Evolutionary conservation across 2,888 invertebrate species (phyloP), one percentile per base, ranked within the genome.

Genomic region (Altica lythri): DNA sequence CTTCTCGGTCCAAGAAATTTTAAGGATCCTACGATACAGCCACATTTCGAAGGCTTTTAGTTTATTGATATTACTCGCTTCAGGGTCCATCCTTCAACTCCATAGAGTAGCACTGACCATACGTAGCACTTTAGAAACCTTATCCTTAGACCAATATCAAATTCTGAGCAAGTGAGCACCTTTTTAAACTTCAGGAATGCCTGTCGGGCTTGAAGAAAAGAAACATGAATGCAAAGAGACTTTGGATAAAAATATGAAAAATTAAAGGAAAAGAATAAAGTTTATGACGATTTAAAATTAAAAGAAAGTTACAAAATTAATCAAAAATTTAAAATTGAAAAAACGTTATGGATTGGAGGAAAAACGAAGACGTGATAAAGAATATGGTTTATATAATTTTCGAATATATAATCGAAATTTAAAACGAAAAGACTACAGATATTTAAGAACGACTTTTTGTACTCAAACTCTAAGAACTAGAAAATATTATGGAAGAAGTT

Each of bases 401-500:
- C 69, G 69, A 47, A 71, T 73, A 38, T 66, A 73, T 51, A 72
- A 69, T 61, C 47, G 71, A 48, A 72, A 73, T 46, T 56, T 77
- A 42, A 69, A 74, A 46, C 65, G 68, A 42, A 72, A 71, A 60
- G 66, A 71, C n/a, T 18, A 37, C 68, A 55, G 63, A 79, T 68
- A 69, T 74, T 62, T 54, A 75, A 44, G 80, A 81, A 44, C 70
- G 75, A 53, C 68, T 75, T 12, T 70, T 80, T 1, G 74, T 72
- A 65, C 71, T 61, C 62, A 73, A 53, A 70, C 79, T 81, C 68
- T 81, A 78, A 27, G 79, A 77, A 61, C 81, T 77, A 51, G 79
- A 76, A 57, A 85, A 79, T 68, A 81, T 76, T 63, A 81, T 78
- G 67, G 83, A 77, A 55, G 80, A 83, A 63, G 79, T 81, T 66